A percentile compares a stretch with the other conserved stretches of the same genome.
Evolutionary conservation across 2,113 vertebrate genomes (phyloP).

Genomic region (Crotalus tigris): DNA sequence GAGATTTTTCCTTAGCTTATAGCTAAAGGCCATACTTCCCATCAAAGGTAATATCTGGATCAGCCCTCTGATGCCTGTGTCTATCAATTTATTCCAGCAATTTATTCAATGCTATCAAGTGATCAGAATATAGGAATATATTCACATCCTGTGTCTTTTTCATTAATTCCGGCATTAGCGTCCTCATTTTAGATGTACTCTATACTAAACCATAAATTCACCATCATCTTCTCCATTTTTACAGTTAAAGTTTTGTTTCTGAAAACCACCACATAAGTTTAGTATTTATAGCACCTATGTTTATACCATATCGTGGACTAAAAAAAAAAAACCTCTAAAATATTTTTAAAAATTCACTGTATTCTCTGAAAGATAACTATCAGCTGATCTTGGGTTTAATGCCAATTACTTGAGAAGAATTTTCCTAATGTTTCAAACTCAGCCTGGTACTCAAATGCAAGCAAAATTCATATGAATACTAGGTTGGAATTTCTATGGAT

Average conservation of each 20-base stretch:
- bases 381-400: too few species aligned
- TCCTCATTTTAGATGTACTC: neutral
- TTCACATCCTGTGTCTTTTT: neutral
- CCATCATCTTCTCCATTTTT: too few species aligned
- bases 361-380: too few species aligned
- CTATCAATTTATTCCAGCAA: neutral
- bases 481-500: too few species aligned
- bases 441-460: too few species aligned
- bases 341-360: too few species aligned
- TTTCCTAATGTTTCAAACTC: too few species aligned
- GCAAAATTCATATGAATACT: too few species aligned
- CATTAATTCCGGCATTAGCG: neutral
- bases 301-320: too few species aligned
- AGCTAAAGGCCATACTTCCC: neutral
- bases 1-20: neutral
- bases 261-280: neutral
- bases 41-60: neutral
- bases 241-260: neutral
- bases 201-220: neutral
- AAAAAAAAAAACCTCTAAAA: too few species aligned
- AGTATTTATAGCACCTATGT: too few species aligned
- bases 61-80: neutral
- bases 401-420: too few species aligned
- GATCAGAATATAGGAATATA: neutral
- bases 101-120: neutral